Evolutionary conservation across 2,888 invertebrate genomes (phyloP).

Genomic region (Watsonalla binaria): DNA sequence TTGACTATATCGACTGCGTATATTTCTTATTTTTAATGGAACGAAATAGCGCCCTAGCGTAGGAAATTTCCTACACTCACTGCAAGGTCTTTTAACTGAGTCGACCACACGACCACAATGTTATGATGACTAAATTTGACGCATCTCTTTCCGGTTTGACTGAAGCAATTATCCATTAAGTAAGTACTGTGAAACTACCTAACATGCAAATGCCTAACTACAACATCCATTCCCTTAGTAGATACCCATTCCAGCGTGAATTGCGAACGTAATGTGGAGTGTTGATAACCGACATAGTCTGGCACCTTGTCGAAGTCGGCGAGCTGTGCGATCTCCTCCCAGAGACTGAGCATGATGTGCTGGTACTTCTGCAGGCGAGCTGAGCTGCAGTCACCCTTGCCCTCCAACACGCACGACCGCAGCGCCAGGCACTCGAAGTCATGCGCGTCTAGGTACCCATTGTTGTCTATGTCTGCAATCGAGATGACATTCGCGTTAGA

Average conservation of each 20-base stretch:
- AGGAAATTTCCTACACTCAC: too few relatives aligned
- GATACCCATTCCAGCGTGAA: slow-evolving; percentile 25
- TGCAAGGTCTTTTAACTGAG: too few relatives aligned
- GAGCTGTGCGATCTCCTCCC: slow-evolving; percentile 91
- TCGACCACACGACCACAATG: too few relatives aligned
- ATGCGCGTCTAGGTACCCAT: slow-evolving; percentile 88
- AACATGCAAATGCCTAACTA: background rate
- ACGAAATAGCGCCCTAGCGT: too few relatives aligned
- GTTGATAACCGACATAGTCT: slow-evolving; percentile 74
- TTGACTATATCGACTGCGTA: too few relatives aligned
- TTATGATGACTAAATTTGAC: too few relatives aligned
- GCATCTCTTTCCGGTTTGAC: too few relatives aligned
- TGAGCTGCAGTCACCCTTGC: slow-evolving; percentile 88
- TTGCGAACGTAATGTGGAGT: slow-evolving; percentile 36
- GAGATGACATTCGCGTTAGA: too few relatives aligned
- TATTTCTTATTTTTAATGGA: too few relatives aligned
- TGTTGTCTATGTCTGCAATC: slow-evolving; percentile 88
- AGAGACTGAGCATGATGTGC: slow-evolving; percentile 89
- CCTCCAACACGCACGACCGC: slow-evolving; percentile 88
- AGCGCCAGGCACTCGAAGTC: slow-evolving; percentile 91
- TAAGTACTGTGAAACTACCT: too few relatives aligned
- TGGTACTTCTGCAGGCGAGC: slow-evolving; percentile 86
- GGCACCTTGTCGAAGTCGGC: slow-evolving; percentile 92
- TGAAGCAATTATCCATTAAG: too few relatives aligned
- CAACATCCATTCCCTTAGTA: background rate